A percentile compares a stretch with the other conserved stretches of the same genome.
These are phyloP conservation scores for Neocloeon triangulifer DNA, from an alignment of 1,140 invertebrate genomes.

Conservation along the genomic window DNA sequence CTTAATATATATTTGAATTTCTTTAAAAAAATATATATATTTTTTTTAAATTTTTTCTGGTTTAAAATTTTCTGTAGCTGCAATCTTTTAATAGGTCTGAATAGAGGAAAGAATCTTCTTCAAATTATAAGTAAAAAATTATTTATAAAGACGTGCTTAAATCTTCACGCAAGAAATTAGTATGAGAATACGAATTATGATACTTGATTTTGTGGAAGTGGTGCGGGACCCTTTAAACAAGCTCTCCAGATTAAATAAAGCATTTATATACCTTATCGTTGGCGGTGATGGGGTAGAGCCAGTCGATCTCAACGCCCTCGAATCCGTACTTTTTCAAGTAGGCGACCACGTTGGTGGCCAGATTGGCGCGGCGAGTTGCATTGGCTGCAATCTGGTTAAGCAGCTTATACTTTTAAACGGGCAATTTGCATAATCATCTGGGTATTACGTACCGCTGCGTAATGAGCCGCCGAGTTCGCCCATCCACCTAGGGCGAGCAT, in stretches of 20 bases:
- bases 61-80: too few relatives aligned
- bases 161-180: too few relatives aligned
- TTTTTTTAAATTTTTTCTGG: too few relatives aligned
- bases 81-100: too few relatives aligned
- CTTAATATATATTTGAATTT: too few relatives aligned
- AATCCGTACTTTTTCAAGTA: slow-evolving; percentile 40
- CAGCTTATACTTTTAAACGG: slow-evolving; percentile 5
- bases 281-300: slow-evolving; percentile 46
- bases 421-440: not conserved
- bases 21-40: too few relatives aligned
- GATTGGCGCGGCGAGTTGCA: slow-evolving; percentile 23
- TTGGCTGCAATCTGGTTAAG: slow-evolving; percentile 23
- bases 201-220: not conserved
- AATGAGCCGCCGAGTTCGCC: slow-evolving; percentile 38
- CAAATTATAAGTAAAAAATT: too few relatives aligned
- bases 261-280: not conserved
- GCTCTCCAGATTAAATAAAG: not conserved
- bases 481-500: slow-evolving; percentile 54
- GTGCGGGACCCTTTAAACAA: not conserved
- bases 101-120: too few relatives aligned
- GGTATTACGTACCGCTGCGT: slow-evolving; percentile 19
- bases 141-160: too few relatives aligned
- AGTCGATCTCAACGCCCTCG: slow-evolving; percentile 60
- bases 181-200: not conserved
- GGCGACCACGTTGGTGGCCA: slow-evolving; percentile 29